These are phyloP conservation scores for Thalpophila matura DNA, from an alignment of 2,888 invertebrate genomes.

Conservation along the genomic window DNA sequence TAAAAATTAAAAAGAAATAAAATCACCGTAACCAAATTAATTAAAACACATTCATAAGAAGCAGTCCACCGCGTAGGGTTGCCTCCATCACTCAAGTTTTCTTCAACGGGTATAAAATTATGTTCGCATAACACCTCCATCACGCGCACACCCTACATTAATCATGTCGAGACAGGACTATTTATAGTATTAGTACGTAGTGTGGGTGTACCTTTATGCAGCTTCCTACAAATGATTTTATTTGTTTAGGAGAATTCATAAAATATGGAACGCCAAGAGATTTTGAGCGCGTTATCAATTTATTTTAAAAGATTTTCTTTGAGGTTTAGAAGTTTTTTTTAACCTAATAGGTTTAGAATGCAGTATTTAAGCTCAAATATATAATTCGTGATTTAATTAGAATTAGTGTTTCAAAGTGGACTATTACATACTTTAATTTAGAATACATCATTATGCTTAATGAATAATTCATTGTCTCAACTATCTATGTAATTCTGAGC, in stretches of 20 bases:
- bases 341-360: not conserved
- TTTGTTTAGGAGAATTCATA: slow-evolving; percentile 27
- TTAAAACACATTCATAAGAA: slow-evolving; percentile 60
- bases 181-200: slow-evolving; percentile 69
- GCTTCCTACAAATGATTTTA: slow-evolving; percentile 58
- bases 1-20: slow-evolving; percentile 1
- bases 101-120: slow-evolving; percentile 76
- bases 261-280: not conserved
- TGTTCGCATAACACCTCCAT: slow-evolving; percentile 77
- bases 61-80: slow-evolving; percentile 62
- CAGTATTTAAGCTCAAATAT: too few species aligned
- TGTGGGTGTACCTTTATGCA: slow-evolving; percentile 60
- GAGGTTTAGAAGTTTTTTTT: not conserved
- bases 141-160: slow-evolving; percentile 74
- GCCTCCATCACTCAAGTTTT: slow-evolving; percentile 77
- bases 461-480: too few species aligned
- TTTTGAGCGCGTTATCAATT: not conserved
- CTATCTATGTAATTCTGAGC: too few species aligned
- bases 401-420: too few species aligned
- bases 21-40: slow-evolving; percentile 44
- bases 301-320: not conserved
- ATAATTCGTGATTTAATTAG: too few species aligned
- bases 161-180: slow-evolving; percentile 72
- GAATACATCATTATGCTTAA: too few species aligned
- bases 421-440: too few species aligned